These are phyloP conservation scores for Tachystola acroxantha DNA, from an alignment of 2,888 invertebrate genomes.

Conservation along the genomic window DNA sequence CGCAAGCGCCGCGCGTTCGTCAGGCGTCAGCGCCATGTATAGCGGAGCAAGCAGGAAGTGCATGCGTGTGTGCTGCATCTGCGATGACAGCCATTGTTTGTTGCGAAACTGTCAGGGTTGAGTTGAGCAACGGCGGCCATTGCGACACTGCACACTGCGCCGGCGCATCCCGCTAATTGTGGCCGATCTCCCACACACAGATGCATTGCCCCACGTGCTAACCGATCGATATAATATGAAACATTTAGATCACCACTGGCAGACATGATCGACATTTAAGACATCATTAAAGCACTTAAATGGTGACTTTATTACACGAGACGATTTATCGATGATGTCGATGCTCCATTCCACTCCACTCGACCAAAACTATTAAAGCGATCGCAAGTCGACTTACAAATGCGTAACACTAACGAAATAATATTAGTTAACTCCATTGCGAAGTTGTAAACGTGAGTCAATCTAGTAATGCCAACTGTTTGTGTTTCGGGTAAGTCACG, in stretches of 20 bases:
- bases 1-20: constrained; percentile 47
- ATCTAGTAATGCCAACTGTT: constrained; percentile 54
- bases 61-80: constrained; percentile 74
- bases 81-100: constrained; percentile 64
- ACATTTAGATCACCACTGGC: constrained; percentile 1
- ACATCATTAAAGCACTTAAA: constrained; percentile 4
- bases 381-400: constrained; percentile 33
- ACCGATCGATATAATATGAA: neutral
- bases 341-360: constrained; percentile 29
- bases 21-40: constrained; percentile 25
- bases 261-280: neutral
- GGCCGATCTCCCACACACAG: constrained; percentile 55
- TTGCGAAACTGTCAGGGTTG: constrained; percentile 76
- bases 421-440: constrained; percentile 60
- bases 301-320: constrained; percentile 13
- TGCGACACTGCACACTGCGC: constrained; percentile 64
- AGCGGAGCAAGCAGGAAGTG: constrained; percentile 73
- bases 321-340: constrained; percentile 14
- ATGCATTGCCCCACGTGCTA: constrained; percentile 8
- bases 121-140: constrained; percentile 64
- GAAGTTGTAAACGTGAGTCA: constrained; percentile 64
- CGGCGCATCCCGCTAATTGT: constrained; percentile 69
- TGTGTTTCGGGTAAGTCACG: constrained; percentile 44
- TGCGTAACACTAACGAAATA: constrained; percentile 49
- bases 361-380: constrained; percentile 51